Percentiles rank a stretch among this genome's conserved stretches.
Evolutionary conservation across 2,888 invertebrate genomes (phyloP).

Genomic region (Drosophila ustulata): DNA sequence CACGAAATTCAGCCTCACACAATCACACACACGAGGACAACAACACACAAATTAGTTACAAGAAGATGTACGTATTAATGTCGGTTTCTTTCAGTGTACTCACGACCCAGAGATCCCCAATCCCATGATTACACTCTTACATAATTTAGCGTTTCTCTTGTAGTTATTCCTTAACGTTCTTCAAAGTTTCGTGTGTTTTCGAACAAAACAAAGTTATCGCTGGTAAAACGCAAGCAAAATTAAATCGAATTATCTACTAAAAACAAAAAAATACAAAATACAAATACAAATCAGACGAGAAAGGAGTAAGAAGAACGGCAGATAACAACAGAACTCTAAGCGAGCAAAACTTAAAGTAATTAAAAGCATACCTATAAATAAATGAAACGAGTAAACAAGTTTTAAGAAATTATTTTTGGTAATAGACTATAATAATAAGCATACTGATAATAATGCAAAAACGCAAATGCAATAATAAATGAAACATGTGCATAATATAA

Average conservation of each 20-base stretch:
- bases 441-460: conserved; percentile 65
- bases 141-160: conserved; percentile 53
- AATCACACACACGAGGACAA: conserved; percentile 2
- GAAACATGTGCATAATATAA: conserved; percentile 77
- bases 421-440: conserved; percentile 77
- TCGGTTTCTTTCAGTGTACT: conserved; percentile 73
- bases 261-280: conserved; percentile 29
- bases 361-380: conserved; percentile 68
- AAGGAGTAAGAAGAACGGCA: conserved; percentile 12
- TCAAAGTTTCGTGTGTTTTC: conserved; percentile 65
- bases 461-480: conserved; percentile 75
- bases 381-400: conserved; percentile 71
- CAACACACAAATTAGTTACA: conserved; percentile 50
- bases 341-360: conserved; percentile 71
- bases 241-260: conserved; percentile 67
- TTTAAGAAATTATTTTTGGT: conserved; percentile 84
- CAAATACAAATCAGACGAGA: conserved; percentile 14
- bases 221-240: conserved; percentile 60
- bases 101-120: conserved; percentile 19
- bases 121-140: conserved; percentile 24
- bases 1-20: conserved; percentile 27
- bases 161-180: conserved; percentile 67
- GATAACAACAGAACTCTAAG: conserved; percentile 40
- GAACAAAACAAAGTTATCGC: conserved; percentile 68
- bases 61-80: conserved; percentile 46